Base-by-base conservation (phyloP, 2,797 vertebrate species). In the Neostethus bicornis region DNA sequence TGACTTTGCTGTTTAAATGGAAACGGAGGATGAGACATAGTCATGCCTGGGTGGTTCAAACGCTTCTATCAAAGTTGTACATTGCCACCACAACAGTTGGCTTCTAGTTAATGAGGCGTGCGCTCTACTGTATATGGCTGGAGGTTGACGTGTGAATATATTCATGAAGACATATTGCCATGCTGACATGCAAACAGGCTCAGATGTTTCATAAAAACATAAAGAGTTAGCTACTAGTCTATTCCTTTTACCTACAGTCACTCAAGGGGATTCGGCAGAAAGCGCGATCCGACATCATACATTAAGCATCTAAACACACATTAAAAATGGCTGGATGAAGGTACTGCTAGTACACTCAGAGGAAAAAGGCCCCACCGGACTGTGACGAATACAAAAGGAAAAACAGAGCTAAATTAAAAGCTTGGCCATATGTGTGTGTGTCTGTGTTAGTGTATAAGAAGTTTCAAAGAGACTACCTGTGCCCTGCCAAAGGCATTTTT, bases 401-500 rank as follows among this genome's bases (percentile, higher is more conserved):
- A 84, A 72, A 81, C 57, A 63, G 64, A 76, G 70, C 61, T 61
- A 74, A 81, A 85, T 85, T 79, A 86, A 87, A 85, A 84, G 76
- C 65, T 54, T 38, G 49, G 65, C 70, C 66, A 68, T 83, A 63
- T 49, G 53, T 64, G 16, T 64, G 16, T 55, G 48, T 47, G 56
- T 55, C 25, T 42, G 53, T 37, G 51, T 41, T 66, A 45, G 72
- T 77, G 69, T 70, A 79, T 66, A 69, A 51, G 76, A 75, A 78
- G 62, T 85, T 84, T 87, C 81, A 89, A 87, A 87, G 73, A 81
- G 75, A 79, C 79, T 89, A 87, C 86, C 86, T 90, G 86, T 67
- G 77, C 85, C 80, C 84, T 81, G 85, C 85, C 85, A 82, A 89
- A 89, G 85, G 85, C 88, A 79, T 85, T 86, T 89, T 84, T 31